Percentiles rank a stretch among this genome's conserved stretches.
Conservation (phyloP, 2,888 invertebrate genomes). For the Apamea crenata region DNA sequence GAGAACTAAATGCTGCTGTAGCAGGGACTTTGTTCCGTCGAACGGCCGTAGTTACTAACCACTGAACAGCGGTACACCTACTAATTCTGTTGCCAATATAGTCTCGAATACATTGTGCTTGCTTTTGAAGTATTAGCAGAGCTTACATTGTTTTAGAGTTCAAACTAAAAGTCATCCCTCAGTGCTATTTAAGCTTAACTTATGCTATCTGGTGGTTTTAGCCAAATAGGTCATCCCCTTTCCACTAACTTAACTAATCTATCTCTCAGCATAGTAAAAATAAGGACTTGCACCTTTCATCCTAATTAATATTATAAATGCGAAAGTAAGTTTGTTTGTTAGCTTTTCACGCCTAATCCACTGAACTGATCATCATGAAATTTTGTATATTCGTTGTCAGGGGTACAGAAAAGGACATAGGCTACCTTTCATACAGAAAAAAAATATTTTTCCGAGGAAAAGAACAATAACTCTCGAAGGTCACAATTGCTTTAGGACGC, state of each 20-base stretch:
- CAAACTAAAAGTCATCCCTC: conserved; percentile 45
- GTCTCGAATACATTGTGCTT: conserved; percentile 55
- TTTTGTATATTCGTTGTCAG: too few species aligned
- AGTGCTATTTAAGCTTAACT: conserved; percentile 5
- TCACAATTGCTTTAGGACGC: too few species aligned
- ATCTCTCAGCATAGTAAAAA: neutral
- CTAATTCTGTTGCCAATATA: conserved; percentile 65
- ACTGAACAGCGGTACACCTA: conserved; percentile 57
- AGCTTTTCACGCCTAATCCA: too few species aligned
- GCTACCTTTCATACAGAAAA: too few species aligned
- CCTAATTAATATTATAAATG: too few species aligned
- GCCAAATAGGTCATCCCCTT: neutral
- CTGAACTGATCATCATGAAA: too few species aligned
- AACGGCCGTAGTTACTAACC: conserved; percentile 51
- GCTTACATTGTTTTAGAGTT: conserved; percentile 44
- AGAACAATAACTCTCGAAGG: too few species aligned
- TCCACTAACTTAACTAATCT: neutral
- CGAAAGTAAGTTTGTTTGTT: too few species aligned
- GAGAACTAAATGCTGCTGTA: conserved; percentile 40
- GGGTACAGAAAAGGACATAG: too few species aligned
- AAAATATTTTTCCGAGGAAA: too few species aligned
- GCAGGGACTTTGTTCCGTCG: conserved; percentile 43
- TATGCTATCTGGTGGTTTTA: conserved; percentile 15
- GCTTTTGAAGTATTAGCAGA: conserved; percentile 34
- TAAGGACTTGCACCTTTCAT: neutral